phyloP scores from a whole-genome alignment of 2,797 vertebrate genomes.

The Rhinogobio ventralis region DNA sequence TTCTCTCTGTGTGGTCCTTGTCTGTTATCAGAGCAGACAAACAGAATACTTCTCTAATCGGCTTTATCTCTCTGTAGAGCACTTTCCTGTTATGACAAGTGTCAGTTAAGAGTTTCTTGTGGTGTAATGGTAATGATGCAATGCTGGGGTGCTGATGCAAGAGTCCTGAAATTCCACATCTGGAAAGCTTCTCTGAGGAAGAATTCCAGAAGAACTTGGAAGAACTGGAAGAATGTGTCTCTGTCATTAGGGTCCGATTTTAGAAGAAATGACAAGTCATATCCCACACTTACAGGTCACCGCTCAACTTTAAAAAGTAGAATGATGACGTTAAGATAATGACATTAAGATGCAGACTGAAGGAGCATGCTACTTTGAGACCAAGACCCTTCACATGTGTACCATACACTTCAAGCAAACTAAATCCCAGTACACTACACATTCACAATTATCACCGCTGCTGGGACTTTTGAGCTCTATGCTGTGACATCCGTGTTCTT shows the following conservation, averaged over 20 bases:
- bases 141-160: constrained; percentile 61
- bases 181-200: constrained; percentile 47
- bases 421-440: background rate
- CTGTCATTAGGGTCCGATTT: constrained; percentile 10
- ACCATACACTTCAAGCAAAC: background rate
- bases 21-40: constrained; percentile 28
- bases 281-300: constrained; percentile 5
- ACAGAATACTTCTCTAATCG: constrained; percentile 34
- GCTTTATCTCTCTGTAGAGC: constrained; percentile 18
- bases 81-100: constrained; percentile 33
- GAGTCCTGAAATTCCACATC: constrained; percentile 59
- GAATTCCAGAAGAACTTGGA: constrained; percentile 29
- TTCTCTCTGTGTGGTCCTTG: constrained; percentile 14
- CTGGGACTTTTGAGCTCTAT: background rate
- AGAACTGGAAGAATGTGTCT: background rate
- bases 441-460: background rate
- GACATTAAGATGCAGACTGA: background rate
- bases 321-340: background rate
- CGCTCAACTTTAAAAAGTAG: background rate
- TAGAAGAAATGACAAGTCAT: background rate
- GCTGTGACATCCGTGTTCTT: constrained; percentile 8
- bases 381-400: background rate
- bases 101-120: constrained; percentile 23
- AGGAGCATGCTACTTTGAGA: background rate
- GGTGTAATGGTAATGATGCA: constrained; percentile 55